Evolutionary conservation across 2,888 invertebrate genomes (phyloP), one percentile per base, ranked within the genome.

Genomic region (Drosophila hawaiiensis): DNA sequence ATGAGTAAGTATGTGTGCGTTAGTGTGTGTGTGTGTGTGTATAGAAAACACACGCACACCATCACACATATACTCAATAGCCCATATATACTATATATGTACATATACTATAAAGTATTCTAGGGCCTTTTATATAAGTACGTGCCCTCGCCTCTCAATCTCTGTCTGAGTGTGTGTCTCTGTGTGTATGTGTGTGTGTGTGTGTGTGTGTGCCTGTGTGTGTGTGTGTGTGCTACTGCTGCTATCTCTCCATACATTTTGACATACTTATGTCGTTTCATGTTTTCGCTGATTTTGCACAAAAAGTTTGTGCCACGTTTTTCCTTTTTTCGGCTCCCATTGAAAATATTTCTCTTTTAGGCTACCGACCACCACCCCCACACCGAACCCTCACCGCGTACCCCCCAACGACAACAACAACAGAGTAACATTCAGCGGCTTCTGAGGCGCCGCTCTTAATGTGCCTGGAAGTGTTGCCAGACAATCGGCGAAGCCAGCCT

Each of bases 191-290:
- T 68, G 29, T 59, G 55, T 61, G 56, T 73, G 29, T 55, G 10
- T 52, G 52, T 56, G 47, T 68, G 25, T 54, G 31, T 60, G 29
- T 68, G 39, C 35, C 19, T 68, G 37, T 67, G 41, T 68, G 60
- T 62, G 59, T 68, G 59, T 68, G 55, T 74, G 33, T 58, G 68
- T 68, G 67, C 64, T 78, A 49, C 37, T 47, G 35, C 55, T 61
- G 84, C 84, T 82, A 77, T 78, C 78, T 80, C 82, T 78, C 66
- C 82, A 81, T 90, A 83, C 88, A 90, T 89, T 89, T 90, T 89
- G 90, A 90, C 90, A 90, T 85, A 91, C 89, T 88, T 89, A 85
- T 88, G 82, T 89, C 86, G 86, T 81, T 88, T 85, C 83, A 90
- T 89, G 86, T 86, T 89, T 88, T 90, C 83, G 89, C 89, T 90